Conservation (phyloP, 2,113 vertebrate genomes). For the Mungos mungo region DNA sequence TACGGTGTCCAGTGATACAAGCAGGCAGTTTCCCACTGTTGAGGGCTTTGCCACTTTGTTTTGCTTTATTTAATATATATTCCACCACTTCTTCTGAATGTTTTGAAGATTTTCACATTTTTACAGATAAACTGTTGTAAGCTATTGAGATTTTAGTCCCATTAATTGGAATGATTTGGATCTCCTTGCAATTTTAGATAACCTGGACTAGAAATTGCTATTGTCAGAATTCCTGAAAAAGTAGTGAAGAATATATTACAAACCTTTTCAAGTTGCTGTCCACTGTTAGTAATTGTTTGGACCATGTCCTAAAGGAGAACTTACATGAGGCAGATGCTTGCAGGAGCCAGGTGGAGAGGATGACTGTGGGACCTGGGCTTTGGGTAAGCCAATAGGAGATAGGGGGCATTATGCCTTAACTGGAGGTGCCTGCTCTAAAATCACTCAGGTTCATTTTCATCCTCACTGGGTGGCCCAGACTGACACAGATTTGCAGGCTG, state of each 20-base stretch:
- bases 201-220: conserved; percentile 28
- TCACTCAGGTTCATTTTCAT: background rate
- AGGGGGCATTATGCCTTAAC: background rate
- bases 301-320: background rate
- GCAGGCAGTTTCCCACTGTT: background rate
- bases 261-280: background rate
- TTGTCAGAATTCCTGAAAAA: conserved; percentile 16
- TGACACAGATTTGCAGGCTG: background rate
- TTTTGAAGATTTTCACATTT: conserved; percentile 22
- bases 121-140: conserved; percentile 38
- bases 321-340: background rate
- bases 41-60: conserved; percentile 22
- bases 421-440: background rate
- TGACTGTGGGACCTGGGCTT: background rate
- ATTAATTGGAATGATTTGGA: conserved; percentile 15
- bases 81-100: background rate
- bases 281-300: conserved; percentile 4
- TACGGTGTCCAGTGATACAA: background rate
- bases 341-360: background rate
- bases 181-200: conserved; percentile 35
- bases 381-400: background rate
- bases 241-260: background rate
- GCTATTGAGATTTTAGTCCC: conserved; percentile 20
- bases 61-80: conserved; percentile 43
- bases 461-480: background rate